Base-by-base conservation (phyloP, 2,888 invertebrate species). In the Ormyrus nitidulus region DNA sequence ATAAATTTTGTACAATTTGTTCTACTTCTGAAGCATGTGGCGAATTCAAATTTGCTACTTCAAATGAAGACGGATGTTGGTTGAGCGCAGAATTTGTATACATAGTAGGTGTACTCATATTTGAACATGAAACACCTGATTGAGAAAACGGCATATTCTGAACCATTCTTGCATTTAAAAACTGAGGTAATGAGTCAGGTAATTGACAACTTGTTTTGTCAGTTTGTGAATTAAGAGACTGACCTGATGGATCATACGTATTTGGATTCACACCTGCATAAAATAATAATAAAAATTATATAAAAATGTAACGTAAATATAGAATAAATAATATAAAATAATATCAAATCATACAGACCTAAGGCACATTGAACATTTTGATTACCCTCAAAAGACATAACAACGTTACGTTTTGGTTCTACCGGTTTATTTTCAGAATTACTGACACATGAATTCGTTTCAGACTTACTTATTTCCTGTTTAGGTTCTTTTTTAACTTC, bases 341-440 rank as follows among this genome's bases (percentile, higher is more conserved):
- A 59, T 9, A n/a, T 44, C 49, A 59, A 48, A 65, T 65, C n/a
- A 48, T 72, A 68, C 71, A 19, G 49, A 80, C 80, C 80, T 68
- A 76, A 71, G 10, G 76, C 76, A 51, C 76, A 62, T 54, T 76
- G 76, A 62, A 76, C 51, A 44, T 80, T 80, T 9, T 72, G 66
- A 72, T 80, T 80, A 0, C 72, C 72, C 10, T 76, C 68, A 62
- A 80, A 77, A 51, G 64, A 11, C 51, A 77, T 69, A 51, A 73
- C 46, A n/a, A 80, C 59, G 13, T 77, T 77, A 9, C 73, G 73
- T 53, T 66, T 72, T 49, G 48, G 19, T 68, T 68, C 77, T 19
- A 44, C 10, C 6, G 7, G n/a, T 13, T 10, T 58, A 53, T 2
- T 68, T 44, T 73, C 65, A 3, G 53, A 1, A 58, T 51, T 13